Conservation (phyloP, 2,888 invertebrate species). For the Netelia melanura region DNA sequence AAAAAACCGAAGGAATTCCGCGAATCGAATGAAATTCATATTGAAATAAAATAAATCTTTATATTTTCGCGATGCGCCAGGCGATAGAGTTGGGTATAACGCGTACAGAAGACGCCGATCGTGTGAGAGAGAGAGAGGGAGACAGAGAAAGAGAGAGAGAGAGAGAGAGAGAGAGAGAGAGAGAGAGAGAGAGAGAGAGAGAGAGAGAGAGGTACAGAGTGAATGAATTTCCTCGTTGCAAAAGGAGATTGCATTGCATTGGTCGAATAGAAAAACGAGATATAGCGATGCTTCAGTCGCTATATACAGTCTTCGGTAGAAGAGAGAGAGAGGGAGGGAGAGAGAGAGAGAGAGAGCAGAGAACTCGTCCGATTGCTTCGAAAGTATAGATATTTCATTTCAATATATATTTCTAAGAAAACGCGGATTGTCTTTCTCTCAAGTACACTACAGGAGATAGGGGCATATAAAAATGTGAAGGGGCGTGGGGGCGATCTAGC, state of each 20-base stretch:
- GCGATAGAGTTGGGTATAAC: no score
- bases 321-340: background rate
- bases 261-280: constrained; percentile 32
- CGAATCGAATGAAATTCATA: background rate
- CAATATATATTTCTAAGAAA: constrained; percentile 51
- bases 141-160: no score
- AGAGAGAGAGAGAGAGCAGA: constrained; percentile 2
- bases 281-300: background rate
- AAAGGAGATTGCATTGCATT: constrained; percentile 44
- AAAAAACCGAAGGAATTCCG: no score
- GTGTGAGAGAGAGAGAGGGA: no score
- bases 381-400: constrained; percentile 64
- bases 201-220: background rate
- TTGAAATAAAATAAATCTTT: background rate
- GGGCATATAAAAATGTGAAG: constrained; percentile 21
- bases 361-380: constrained; percentile 41
- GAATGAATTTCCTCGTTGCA: constrained; percentile 38
- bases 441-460: constrained; percentile 34
- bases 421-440: constrained; percentile 56
- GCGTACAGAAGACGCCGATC: no score
- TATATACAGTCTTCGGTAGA: background rate
- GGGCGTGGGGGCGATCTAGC: constrained; percentile 10
- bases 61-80: background rate
- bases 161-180: background rate
- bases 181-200: background rate